Conservation (phyloP, 30 jellyfish, hydroid and myxozoan species). For the Nemopilema nomurai region DNA sequence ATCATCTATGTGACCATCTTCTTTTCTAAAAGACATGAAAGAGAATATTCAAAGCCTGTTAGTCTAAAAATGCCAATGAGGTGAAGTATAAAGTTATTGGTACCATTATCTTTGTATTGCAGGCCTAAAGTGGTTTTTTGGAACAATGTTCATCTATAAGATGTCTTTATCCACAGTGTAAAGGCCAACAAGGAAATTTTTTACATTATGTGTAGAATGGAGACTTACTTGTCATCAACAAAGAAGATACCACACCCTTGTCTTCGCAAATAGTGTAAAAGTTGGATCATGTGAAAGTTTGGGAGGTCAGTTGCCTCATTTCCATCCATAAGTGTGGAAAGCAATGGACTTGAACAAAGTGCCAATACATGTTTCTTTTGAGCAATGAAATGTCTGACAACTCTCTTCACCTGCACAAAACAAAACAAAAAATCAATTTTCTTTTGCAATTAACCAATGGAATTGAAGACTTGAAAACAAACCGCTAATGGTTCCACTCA, state of each 20-base stretch:
- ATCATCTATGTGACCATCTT: conserved; percentile 70
- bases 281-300: conserved; percentile 44
- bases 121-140: too few relatives aligned
- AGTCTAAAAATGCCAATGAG: not conserved
- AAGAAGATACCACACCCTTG: conserved; percentile 66
- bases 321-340: conserved; percentile 45
- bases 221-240: conserved; percentile 67
- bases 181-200: too few relatives aligned
- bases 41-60: too few relatives aligned
- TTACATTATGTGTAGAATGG: not conserved
- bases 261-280: conserved; percentile 53
- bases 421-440: not conserved
- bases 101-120: not conserved
- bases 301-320: conserved; percentile 34
- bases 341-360: conserved; percentile 66
- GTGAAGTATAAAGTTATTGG: not conserved
- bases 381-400: conserved; percentile 34
- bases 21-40: conserved; percentile 17
- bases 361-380: conserved; percentile 36
- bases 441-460: not conserved
- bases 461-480: too few relatives aligned
- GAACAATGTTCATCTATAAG: too few relatives aligned
- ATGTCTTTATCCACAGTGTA: too few relatives aligned
- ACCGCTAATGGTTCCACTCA: too few relatives aligned
- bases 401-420: conserved; percentile 57